phyloP scores from a whole-genome alignment of 2,797 vertebrate species.

The Menidia menidia region DNA sequence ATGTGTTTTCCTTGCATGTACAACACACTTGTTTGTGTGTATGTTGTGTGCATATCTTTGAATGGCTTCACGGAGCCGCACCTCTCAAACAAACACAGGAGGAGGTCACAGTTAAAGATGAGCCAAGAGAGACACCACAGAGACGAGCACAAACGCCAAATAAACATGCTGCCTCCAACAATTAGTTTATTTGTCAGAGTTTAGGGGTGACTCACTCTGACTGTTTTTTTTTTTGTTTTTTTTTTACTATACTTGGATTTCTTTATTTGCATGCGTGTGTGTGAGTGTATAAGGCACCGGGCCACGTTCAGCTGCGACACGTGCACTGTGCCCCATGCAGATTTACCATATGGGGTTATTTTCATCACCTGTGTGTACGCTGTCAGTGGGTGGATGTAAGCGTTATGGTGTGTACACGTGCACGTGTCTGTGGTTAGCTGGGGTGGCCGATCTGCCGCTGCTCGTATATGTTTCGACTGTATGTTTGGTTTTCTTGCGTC shows the following conservation, averaged over 20 bases:
- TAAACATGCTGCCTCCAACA: constrained; percentile 71
- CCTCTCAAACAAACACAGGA: constrained; percentile 73
- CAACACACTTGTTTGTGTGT: no score
- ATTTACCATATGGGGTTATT: constrained; percentile 37
- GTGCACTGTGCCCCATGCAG: constrained; percentile 24
- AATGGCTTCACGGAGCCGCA: constrained; percentile 44
- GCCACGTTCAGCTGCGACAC: constrained; percentile 31
- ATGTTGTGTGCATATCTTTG: constrained; percentile 38
- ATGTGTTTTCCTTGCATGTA: no score
- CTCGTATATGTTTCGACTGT: constrained; percentile 53
- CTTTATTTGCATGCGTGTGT: constrained; percentile 27
- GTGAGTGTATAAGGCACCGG: constrained; percentile 17
- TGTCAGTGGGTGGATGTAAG: constrained; percentile 46
- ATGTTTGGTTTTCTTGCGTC: constrained; percentile 59
- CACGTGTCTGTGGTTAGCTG: constrained; percentile 62
- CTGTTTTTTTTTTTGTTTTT: constrained; percentile 33
- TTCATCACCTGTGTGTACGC: constrained; percentile 40
- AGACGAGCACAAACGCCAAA: constrained; percentile 67
- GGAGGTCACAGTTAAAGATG: constrained; percentile 60
- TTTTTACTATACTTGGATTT: constrained; percentile 27
- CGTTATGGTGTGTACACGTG: constrained; percentile 53
- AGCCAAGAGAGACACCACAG: constrained; percentile 57
- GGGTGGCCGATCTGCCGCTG: constrained; percentile 53
- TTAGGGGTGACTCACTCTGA: constrained; percentile 57
- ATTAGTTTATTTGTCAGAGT: constrained; percentile 74